phyloP scores from a whole-genome alignment of 2,113 vertebrate genomes.

The Dromaius novaehollandiae region DNA sequence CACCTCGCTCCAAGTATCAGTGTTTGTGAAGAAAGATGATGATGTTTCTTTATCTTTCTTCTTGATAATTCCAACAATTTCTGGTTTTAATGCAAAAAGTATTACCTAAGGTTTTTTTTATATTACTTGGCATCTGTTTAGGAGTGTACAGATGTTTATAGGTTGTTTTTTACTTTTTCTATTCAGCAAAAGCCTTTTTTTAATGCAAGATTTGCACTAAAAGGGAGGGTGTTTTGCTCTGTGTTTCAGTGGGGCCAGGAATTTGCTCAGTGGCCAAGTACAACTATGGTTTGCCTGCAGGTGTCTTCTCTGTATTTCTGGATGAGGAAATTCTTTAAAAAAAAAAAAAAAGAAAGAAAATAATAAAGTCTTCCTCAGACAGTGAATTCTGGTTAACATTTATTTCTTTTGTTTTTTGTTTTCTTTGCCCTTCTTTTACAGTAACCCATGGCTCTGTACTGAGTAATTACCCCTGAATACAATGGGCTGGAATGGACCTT shows the following conservation, averaged over 20 bases:
- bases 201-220: conserved; percentile 18
- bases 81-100: conserved; percentile 14
- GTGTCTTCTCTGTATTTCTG: conserved; percentile 38
- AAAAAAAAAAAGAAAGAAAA: neutral
- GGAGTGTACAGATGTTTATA: neutral
- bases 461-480: conserved; percentile 89
- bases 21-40: conserved; percentile 58
- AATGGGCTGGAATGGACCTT: conserved; percentile 85
- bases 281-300: neutral
- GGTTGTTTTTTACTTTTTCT: neutral
- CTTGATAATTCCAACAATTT: conserved; percentile 18
- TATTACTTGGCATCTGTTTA: neutral
- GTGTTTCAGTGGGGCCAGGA: neutral
- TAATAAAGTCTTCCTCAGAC: conserved; percentile 61
- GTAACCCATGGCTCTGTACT: conserved; percentile 99
- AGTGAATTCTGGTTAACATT: conserved; percentile 75
- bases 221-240: neutral
- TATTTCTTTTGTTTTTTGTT: conserved; percentile 65
- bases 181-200: conserved; percentile 29
- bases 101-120: neutral
- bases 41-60: conserved; percentile 47
- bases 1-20: conserved; percentile 52
- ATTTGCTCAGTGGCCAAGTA: neutral
- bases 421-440: conserved; percentile 94
- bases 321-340: neutral